Base-by-base conservation (phyloP, 2,113 vertebrate species). In the Anthoscopus minutus region DNA sequence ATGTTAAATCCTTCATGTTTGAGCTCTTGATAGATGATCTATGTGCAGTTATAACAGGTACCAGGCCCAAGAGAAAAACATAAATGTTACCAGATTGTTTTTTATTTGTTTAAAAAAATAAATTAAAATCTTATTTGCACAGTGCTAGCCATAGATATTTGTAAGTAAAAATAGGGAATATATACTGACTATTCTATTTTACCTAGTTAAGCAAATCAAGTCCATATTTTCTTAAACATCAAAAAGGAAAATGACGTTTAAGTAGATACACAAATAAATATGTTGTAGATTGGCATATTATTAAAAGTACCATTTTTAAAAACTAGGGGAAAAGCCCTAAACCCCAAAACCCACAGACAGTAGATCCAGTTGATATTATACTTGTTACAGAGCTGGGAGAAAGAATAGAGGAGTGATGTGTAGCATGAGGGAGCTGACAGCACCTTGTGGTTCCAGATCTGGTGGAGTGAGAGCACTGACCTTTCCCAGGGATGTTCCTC, bases 331-430 rank as follows among this genome's bases (percentile, higher is more conserved):
- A 27, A 25, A 19, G 2, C 15, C 9, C 14, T 24, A 11, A 24
- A 7, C 15, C 9, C 25, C 35, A 9, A 65, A 88, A 38, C 1
- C 3, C 37, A 14, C 37, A 44, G 44, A 16, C 5, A 15, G 22
- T 9, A 22, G 27, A 4, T 64, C 9, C 40, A 11, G 15, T 21
- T 80, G 53, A 30, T 53, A 7, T 40, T 8, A 22, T 16, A 38
- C 11, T 58, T 0, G 0, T 35, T 80, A 28, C 30, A 65, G 45
- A 35, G 11, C 21, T 44, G 19, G 45, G 20, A 86, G 71, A n/a
- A 56, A 38, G n/a, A 50, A 3, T 10, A n/a, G 57, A 28, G 28
- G 31, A 69, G 13, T 5, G 11, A 12, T 31, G 51, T 4, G 16
- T 19, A 44, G 66, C 38, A 8, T 1, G 13, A 28, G 38, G 81